These are phyloP conservation scores for Plagodis pulveraria DNA, from an alignment of 2,888 invertebrate genomes.

Conservation along the genomic window DNA sequence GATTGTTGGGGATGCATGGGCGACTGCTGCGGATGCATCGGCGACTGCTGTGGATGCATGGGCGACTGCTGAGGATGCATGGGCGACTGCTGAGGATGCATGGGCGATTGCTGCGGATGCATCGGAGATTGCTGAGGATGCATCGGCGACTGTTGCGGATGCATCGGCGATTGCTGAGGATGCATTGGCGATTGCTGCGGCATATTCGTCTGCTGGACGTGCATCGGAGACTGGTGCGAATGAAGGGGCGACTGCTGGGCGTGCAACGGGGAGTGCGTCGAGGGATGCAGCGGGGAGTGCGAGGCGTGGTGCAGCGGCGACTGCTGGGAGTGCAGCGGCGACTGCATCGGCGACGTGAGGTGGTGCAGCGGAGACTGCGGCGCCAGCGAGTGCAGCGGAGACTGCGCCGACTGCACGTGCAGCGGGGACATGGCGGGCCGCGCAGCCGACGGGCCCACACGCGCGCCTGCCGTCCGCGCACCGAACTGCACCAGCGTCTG, in stretches of 20 bases:
- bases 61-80: conserved; percentile 60
- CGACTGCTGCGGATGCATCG: conserved; percentile 61
- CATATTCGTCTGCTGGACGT: conserved; percentile 47
- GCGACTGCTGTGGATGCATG: conserved; percentile 68
- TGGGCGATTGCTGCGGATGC: conserved; percentile 64
- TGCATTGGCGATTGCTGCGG: conserved; percentile 61
- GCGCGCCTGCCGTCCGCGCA: conserved; percentile 28
- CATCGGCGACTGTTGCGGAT: conserved; percentile 59
- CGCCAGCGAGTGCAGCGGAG: conserved; percentile 63
- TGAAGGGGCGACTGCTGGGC: conserved; percentile 72
- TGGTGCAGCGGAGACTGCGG: conserved; percentile 54
- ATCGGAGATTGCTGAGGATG: conserved; percentile 58
- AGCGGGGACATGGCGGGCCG: conserved; percentile 72
- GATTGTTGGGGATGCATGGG: conserved; percentile 66
- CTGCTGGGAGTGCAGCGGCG: conserved; percentile 61
- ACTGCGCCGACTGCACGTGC: conserved; percentile 46
- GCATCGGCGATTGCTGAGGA: conserved; percentile 53
- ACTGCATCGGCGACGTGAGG: conserved; percentile 60
- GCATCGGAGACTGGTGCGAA: conserved; percentile 73
- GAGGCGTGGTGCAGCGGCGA: conserved; percentile 65
- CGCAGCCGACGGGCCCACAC: conserved; percentile 60
- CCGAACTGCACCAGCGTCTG: conserved; percentile 46
- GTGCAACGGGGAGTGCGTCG: conserved; percentile 72
- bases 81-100: conserved; percentile 66
- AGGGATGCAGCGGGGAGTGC: conserved; percentile 69